Conservation (phyloP, 2,888 invertebrate genomes). For the Drosophila ustulata region DNA sequence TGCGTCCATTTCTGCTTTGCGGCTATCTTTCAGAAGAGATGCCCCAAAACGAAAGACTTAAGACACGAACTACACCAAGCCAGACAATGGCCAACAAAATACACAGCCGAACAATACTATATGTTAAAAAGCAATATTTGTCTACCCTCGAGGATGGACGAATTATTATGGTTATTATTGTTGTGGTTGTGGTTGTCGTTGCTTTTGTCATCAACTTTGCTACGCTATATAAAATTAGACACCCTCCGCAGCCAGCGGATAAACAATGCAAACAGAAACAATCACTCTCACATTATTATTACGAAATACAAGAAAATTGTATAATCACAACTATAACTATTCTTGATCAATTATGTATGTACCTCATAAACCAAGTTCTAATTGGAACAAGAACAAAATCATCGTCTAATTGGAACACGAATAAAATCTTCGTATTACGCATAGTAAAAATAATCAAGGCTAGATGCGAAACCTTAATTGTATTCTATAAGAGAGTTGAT, state of each 20-base stretch:
- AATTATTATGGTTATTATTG: conserved; percentile 21
- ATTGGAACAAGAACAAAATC: neutral
- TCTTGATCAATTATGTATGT: neutral
- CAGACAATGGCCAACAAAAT: conserved; percentile 29
- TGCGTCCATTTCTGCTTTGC: conserved; percentile 35
- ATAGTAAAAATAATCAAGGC: neutral
- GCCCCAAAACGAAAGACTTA: conserved; percentile 70
- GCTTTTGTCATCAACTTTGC: conserved; percentile 32
- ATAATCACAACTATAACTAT: neutral
- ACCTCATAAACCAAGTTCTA: neutral
- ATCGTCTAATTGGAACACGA: neutral
- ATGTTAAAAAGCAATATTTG: conserved; percentile 41
- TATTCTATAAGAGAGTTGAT: neutral
- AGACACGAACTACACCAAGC: conserved; percentile 67
- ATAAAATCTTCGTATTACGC: neutral
- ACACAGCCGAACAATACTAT: conserved; percentile 15
- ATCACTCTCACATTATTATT: conserved; percentile 29
- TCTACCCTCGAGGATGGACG: conserved; percentile 39
- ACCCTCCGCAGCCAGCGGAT: conserved; percentile 31
- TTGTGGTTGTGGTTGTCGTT: conserved; percentile 2
- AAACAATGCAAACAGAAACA: conserved; percentile 16
- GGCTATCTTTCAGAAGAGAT: conserved; percentile 54
- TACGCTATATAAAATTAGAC: conserved; percentile 50
- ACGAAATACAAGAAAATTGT: neutral
- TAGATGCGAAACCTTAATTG: neutral